Percentiles rank a stretch among this genome's conserved stretches.
phyloP scores from a whole-genome alignment of 2,888 invertebrate genomes.

The Augiades crinisus region DNA sequence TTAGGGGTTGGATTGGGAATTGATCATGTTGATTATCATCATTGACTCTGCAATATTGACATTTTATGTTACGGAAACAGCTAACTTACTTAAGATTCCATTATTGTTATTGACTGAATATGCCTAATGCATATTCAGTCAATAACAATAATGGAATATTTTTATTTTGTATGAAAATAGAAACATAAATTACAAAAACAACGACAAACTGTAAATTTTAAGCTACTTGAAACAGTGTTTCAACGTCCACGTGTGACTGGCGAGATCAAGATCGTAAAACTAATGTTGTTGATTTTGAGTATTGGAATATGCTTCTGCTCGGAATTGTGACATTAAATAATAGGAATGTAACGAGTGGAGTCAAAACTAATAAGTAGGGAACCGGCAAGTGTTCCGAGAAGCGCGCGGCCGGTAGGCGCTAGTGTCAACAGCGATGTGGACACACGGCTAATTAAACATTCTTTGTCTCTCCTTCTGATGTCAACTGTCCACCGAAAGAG shows the following conservation, averaged over 20 bases:
- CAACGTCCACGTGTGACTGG: neutral
- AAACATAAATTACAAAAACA: too few relatives aligned
- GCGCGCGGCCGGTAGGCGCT: conserved; percentile 25
- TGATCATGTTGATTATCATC: too few relatives aligned
- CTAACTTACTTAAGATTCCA: too few relatives aligned
- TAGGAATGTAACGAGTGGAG: conserved; percentile 22
- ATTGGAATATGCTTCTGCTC: conserved; percentile 24
- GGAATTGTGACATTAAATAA: conserved; percentile 22
- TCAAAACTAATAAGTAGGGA: conserved; percentile 19
- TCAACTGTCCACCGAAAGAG: conserved; percentile 50
- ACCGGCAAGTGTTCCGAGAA: conserved; percentile 21
- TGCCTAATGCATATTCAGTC: too few relatives aligned
- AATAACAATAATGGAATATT: too few relatives aligned
- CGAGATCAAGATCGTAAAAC: conserved; percentile 9
- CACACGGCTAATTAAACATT: conserved; percentile 62
- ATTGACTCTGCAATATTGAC: too few relatives aligned
- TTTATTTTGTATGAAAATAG: too few relatives aligned
- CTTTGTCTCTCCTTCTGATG: conserved; percentile 53
- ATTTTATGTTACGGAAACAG: too few relatives aligned
- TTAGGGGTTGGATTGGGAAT: too few relatives aligned
- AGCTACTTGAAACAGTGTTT: neutral
- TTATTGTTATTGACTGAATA: too few relatives aligned
- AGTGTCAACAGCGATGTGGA: conserved; percentile 47
- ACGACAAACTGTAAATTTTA: too few relatives aligned
- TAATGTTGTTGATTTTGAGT: conserved; percentile 6